Evolutionary conservation across 53 echinoderm and acorn worm genomes (phyloP), one percentile per base, ranked within the genome.

Genomic region (Patiria pectinifera): DNA sequence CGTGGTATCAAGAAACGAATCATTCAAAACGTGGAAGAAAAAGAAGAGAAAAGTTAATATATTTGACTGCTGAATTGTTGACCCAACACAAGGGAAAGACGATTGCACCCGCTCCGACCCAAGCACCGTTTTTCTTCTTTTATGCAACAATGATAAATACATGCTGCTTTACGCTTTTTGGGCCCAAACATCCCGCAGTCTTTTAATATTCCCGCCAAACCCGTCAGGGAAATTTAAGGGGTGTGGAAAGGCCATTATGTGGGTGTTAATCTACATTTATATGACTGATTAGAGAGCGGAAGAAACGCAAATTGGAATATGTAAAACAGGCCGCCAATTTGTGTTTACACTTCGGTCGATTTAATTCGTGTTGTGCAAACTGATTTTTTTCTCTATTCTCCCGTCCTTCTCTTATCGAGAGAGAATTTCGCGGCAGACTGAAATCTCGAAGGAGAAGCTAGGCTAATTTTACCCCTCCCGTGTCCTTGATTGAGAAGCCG

Each of bases 261-360:
- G 82, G 82, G 80, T 25, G 80, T 25, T 90, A 90, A 90, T 90
- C 90, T 90, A 69, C 90, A 90, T 90, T 90, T 90, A 90, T 90
- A 90, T 90, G 81, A 49, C 80, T 80, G 90, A 90, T 80, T 90
- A 80, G 69, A 16, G 61, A 80, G 24, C 14, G 22, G 48, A 3
- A 10, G 76, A 71, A 69, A 45, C 60, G 78, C 60, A 78, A 78
- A 62, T 60, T 89, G 62, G 79, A 60, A 83, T 61, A 83, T 60
- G 83, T 7, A 66, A 66, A 66, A 62, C 43, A 60, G 80, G 48
- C 80, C 45, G 16, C 44, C 48, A 47, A 18, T 16, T 79, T 13
- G 80, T 82, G 82, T 82, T 82, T 53, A 82, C 59, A 88, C 76
- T 78, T 26, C 45, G 48, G 49, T 86, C 16, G 58, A 78, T 88